Base-by-base conservation (phyloP, 2,113 vertebrate species). In the Muntiacus reevesi region DNA sequence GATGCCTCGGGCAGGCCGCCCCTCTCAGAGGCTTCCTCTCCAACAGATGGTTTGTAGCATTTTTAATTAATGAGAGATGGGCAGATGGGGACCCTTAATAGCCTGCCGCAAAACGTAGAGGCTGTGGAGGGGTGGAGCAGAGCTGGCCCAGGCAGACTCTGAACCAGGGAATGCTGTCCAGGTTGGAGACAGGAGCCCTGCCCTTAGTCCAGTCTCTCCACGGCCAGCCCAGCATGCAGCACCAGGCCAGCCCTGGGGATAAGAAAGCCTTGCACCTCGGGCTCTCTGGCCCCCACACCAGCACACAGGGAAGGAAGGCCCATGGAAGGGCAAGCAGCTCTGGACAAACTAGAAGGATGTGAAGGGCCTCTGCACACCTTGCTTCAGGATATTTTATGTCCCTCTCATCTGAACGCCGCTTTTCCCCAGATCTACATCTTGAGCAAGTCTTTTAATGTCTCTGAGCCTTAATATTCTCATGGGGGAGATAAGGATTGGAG, bases 41-140 rank as follows among this genome's bases (percentile, higher is more conserved):
- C 59, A 97, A 94, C 98, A 98, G 97, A 98, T 97, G 98, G 98
- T 96, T 98, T 97, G 93, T 87, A 92, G 88, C 93, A 96, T 97
- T 97, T 97, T 96, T 97, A 98, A 98, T 98, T 98, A 98, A 98
- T 96, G 96, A 96, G 91, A 89, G 89, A 95, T 79, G 78, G 94
- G 86, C 97, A 97, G 97, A 97, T 95, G 89, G 90, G 90, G 94
- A n/a, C 95, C 92, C 97, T 98, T 96, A 96, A 92, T 86, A 98
- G 96, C 93, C 97, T 98, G 95, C 96, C 96, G 97, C 96, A 96
- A 97, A 97, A 89, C n/a, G 30, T 52, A 64, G 78, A 52, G 33
- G 86, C 62, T 84, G 36, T 33, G 30, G 33, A 92, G 3, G 7
- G 33, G 13, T 7, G 5, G 43, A 15, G 13, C 0, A 0, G 45